These are phyloP conservation scores for Dromius quadrimaculatus DNA, from an alignment of 2,888 invertebrate species.

Conservation along the genomic window DNA sequence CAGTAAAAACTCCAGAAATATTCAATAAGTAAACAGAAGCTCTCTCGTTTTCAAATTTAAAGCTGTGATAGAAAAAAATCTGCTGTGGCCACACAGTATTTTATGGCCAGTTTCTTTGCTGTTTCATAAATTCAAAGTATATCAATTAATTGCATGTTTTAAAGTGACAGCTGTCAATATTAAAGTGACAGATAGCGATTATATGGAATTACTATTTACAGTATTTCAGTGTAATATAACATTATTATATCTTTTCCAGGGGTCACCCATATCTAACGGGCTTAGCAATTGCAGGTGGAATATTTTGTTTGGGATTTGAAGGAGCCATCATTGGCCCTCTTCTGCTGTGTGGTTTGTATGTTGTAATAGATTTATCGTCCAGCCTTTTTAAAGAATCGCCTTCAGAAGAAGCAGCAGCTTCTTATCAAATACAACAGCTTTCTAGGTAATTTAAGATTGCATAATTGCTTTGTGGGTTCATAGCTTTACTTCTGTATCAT, in stretches of 20 bases:
- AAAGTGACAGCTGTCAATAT: too few species aligned
- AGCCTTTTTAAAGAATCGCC: slow-evolving; percentile 77
- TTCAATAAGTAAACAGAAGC: too few species aligned
- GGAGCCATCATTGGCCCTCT: slow-evolving; percentile 98
- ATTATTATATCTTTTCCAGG: slow-evolving; percentile 70
- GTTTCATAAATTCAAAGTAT: too few species aligned
- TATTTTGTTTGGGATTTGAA: slow-evolving; percentile 96
- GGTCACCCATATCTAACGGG: slow-evolving; percentile 98
- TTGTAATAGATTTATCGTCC: slow-evolving; percentile 87
- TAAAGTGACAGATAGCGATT: too few species aligned
- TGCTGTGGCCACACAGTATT: too few species aligned
- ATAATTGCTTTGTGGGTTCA: slow-evolving; percentile 11
- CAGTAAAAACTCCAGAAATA: too few species aligned
- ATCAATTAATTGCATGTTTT: too few species aligned
- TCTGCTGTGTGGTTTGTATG: slow-evolving; percentile 93
- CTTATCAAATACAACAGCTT: slow-evolving; percentile 39
- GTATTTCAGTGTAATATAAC: too few species aligned
- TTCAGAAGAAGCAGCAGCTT: slow-evolving; percentile 69
- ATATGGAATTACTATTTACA: too few species aligned
- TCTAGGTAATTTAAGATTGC: slow-evolving; percentile 47
- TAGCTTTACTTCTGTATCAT: slow-evolving; percentile 34
- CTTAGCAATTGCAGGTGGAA: slow-evolving; percentile 96
- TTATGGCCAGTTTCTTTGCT: too few species aligned
- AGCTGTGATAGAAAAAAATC: too few species aligned
- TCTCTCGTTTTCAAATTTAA: too few species aligned